Evolutionary conservation across 2,113 vertebrate species (phyloP).

Genomic region (Turdus rufiventris): DNA sequence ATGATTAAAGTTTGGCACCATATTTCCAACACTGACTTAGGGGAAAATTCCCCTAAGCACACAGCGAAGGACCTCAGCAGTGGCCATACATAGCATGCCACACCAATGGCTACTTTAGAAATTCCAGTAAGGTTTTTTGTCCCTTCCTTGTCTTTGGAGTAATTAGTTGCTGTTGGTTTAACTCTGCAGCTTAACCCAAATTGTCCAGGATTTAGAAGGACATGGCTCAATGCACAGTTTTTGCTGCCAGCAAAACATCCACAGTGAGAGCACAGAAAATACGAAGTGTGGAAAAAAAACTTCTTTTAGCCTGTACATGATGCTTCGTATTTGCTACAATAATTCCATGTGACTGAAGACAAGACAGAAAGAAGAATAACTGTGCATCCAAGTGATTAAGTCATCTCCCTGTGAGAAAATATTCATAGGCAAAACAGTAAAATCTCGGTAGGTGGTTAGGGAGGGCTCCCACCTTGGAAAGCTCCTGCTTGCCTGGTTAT

Average conservation of each 20-base stretch:
- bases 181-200: background rate
- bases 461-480: background rate
- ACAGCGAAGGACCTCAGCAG: background rate
- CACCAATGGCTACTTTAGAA: background rate
- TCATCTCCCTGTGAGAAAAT: background rate
- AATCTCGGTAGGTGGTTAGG: background rate
- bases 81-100: background rate
- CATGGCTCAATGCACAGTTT: background rate
- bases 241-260: background rate
- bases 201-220: background rate
- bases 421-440: background rate
- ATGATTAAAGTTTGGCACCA: background rate
- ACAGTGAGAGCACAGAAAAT: background rate
- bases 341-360: background rate
- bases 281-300: background rate
- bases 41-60: background rate
- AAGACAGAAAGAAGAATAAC: background rate
- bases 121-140: background rate
- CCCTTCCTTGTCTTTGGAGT: background rate
- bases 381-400: background rate
- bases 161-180: background rate
- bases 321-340: background rate
- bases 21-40: background rate
- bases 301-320: background rate
- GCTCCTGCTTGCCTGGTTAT: background rate